Base-by-base conservation (phyloP, 2,888 invertebrate species). In the Caenorhabditis drosophilae region DNA sequence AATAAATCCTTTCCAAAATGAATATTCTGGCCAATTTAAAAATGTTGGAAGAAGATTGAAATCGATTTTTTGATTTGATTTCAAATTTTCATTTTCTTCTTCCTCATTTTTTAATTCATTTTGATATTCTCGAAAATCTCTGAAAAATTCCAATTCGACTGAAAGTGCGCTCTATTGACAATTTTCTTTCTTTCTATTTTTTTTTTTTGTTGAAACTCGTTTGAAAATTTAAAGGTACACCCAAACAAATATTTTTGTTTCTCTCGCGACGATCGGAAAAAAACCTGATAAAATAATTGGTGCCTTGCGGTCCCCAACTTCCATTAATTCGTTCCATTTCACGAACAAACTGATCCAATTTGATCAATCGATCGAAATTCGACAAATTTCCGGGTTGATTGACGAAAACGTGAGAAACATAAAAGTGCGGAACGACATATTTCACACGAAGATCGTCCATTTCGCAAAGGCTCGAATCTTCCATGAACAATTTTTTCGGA, bases 361-460 rank as follows among this genome's bases (percentile, higher is more conserved):
- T 67, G 42, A 36, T 47, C 7, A 64, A 15, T 31, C 60, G 34
- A 36, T 35, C 42, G 0, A 66, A 58, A 63, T 77, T 67, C 9
- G 70, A 66, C 18, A 79, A 52, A 58, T 79, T 70, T 18, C 79
- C 79, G 1, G 79, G 77, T 36, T 75, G 70, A 23, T 66, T 59
- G 4, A 79, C 69, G 42, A 79, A 74, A 22, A 79, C 63, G 15
- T 74, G 73, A 0, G 73, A 76, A 22, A 76, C 41, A 16, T 62
- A 63, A 45, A 68, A 81, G 57, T 81, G 71, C 1, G 81, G 81
- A 31, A 81, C 70, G 40, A 78, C 76, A 56, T 78, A 80, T 27
- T 78, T 60, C 15, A 80, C 81, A 7, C 81, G 68, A 12, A 79
- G 55, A 55, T 79, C 73, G 55, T 80, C 80, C 67, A 75, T 75